phyloP scores from a whole-genome alignment of 2,113 vertebrate genomes.

The Cairina moschata region DNA sequence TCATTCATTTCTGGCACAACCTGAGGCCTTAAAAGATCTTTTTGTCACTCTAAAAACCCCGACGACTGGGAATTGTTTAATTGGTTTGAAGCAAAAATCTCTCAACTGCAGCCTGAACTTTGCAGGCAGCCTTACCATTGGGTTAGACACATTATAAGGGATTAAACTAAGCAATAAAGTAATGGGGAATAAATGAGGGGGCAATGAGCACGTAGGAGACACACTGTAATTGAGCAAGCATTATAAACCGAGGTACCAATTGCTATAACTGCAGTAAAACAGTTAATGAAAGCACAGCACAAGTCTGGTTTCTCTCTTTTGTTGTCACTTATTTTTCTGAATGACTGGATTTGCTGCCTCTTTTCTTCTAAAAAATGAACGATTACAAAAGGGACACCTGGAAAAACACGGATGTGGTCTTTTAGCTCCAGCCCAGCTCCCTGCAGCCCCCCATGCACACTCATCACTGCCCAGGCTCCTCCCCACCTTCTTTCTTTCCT shows the following conservation, averaged over 20 bases:
- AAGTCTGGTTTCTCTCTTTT: conserved; percentile 33
- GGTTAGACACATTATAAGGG: conserved; percentile 1
- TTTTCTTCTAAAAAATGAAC: conserved; percentile 67
- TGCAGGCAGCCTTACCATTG: background rate
- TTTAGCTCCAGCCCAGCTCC: conserved; percentile 52
- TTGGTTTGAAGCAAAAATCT: background rate
- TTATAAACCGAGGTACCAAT: conserved; percentile 35
- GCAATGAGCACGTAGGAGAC: background rate
- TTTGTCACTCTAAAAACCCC: background rate
- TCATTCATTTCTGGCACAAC: background rate
- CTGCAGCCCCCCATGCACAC: accelerated
- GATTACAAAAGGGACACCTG: conserved; percentile 83
- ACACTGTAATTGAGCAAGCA: conserved; percentile 2
- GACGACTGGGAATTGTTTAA: background rate
- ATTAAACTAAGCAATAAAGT: conserved; percentile 54
- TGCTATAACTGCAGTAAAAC: conserved; percentile 29
- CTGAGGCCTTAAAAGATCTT: background rate
- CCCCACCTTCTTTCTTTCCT: conserved; percentile 40
- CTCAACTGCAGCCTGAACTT: conserved; percentile 26
- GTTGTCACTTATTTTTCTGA: conserved; percentile 73
- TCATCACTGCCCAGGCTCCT: background rate
- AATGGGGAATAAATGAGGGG: conserved; percentile 21
- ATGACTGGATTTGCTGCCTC: conserved; percentile 64
- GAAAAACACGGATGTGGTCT: conserved; percentile 77
- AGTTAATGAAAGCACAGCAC: conserved; percentile 17